phyloP scores from a whole-genome alignment of 2,888 invertebrate species.

The Tetheella fluctuosa region DNA sequence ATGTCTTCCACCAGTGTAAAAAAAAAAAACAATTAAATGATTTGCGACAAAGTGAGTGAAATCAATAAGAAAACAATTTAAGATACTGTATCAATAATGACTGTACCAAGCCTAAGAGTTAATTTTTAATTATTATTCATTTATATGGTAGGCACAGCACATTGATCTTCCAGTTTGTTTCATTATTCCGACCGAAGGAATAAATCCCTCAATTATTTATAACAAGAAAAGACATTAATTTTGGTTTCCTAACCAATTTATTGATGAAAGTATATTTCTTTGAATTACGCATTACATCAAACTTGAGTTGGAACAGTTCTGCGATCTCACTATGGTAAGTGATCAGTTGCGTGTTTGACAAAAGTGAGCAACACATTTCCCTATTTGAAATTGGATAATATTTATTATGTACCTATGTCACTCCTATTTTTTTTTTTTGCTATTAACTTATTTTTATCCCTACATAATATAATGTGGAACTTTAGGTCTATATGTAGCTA shows the following conservation, averaged over 20 bases:
- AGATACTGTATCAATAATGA: neutral
- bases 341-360: no score
- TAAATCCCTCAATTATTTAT: conserved; percentile 23
- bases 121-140: conserved; percentile 16
- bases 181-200: conserved; percentile 26
- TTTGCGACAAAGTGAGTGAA: no score
- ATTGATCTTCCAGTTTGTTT: conserved; percentile 29
- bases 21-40: no score
- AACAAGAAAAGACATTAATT: conserved; percentile 13
- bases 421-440: no score
- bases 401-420: no score
- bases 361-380: no score
- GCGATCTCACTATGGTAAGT: no score
- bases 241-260: conserved; percentile 11
- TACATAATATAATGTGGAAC: no score
- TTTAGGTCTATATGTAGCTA: no score
- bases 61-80: neutral
- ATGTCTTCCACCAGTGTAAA: no score
- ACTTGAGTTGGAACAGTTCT: neutral
- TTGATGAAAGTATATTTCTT: neutral
- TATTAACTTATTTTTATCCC: no score
- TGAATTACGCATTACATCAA: neutral
- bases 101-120: neutral
- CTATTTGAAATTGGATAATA: no score
- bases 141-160: conserved; percentile 24